Conservation (phyloP, 1,140 invertebrate species). For the Sogatella furcifera region DNA sequence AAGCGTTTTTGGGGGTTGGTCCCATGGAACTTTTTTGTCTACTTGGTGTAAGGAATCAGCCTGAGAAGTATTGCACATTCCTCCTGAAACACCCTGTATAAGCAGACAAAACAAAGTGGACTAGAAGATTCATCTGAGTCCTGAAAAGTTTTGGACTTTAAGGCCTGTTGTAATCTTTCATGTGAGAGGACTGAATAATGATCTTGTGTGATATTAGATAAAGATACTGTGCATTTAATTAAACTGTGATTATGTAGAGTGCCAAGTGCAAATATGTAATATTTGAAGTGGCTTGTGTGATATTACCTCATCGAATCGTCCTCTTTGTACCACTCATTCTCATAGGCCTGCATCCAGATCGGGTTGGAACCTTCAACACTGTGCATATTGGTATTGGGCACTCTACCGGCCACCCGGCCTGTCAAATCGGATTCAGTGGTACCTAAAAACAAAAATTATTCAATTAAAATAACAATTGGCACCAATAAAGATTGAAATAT, state of each 20-base stretch:
- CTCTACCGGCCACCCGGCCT: constrained; percentile 45
- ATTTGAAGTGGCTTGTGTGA: not conserved
- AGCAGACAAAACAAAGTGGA: too few species aligned
- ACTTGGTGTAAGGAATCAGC: too few species aligned
- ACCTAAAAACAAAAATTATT: constrained; percentile 28
- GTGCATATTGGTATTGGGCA: constrained; percentile 91
- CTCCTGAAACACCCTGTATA: too few species aligned
- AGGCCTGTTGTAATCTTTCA: too few species aligned
- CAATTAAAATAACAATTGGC: constrained; percentile 1
- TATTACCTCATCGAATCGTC: constrained; percentile 53
- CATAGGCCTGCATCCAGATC: constrained; percentile 88
- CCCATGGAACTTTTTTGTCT: too few species aligned
- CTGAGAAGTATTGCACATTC: too few species aligned
- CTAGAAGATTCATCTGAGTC: too few species aligned
- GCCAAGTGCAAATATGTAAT: constrained; percentile 15
- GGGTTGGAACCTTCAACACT: constrained; percentile 89
- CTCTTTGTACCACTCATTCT: constrained; percentile 89
- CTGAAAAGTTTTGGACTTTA: too few species aligned
- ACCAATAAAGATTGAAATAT: constrained; percentile 1
- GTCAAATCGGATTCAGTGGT: constrained; percentile 61
- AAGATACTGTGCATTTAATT: not conserved
- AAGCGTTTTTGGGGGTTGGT: too few species aligned
- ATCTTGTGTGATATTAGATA: too few species aligned
- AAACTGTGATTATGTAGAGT: not conserved
- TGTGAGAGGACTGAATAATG: too few species aligned